A percentile compares a stretch with the other conserved stretches of the same genome.
Conservation (phyloP, 2,797 vertebrate genomes). For the Monodelphis domestica region DNA sequence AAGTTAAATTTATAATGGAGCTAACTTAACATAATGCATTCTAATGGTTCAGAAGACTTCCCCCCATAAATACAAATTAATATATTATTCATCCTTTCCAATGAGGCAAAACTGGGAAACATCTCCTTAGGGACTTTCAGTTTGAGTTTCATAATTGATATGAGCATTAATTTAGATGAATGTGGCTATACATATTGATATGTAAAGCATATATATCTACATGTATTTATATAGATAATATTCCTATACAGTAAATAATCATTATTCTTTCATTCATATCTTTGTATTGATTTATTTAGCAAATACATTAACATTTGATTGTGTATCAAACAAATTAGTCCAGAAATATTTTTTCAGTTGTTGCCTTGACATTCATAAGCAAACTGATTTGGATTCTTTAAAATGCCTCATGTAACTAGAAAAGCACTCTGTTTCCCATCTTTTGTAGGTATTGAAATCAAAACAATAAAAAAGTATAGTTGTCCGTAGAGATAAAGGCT, state of each 20-base stretch:
- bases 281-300: background rate
- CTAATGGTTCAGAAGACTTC: background rate
- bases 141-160: background rate
- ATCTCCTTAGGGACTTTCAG: background rate
- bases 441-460: slow-evolving; percentile 38
- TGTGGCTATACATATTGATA: background rate
- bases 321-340: slow-evolving; percentile 12
- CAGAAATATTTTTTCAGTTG: slow-evolving; percentile 31
- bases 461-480: background rate
- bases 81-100: background rate
- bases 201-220: background rate
- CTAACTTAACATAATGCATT: background rate
- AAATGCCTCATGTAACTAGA: slow-evolving; percentile 34
- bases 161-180: background rate
- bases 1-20: background rate
- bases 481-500: slow-evolving; percentile 44
- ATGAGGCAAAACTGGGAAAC: background rate
- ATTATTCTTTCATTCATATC: slow-evolving; percentile 1
- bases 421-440: background rate
- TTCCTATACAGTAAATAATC: background rate
- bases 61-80: background rate
- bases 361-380: background rate
- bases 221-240: background rate
- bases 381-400: slow-evolving; percentile 24
- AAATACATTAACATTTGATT: slow-evolving; percentile 24